Evolutionary conservation across 2,888 invertebrate genomes (phyloP).

Genomic region (Idaea straminata): DNA sequence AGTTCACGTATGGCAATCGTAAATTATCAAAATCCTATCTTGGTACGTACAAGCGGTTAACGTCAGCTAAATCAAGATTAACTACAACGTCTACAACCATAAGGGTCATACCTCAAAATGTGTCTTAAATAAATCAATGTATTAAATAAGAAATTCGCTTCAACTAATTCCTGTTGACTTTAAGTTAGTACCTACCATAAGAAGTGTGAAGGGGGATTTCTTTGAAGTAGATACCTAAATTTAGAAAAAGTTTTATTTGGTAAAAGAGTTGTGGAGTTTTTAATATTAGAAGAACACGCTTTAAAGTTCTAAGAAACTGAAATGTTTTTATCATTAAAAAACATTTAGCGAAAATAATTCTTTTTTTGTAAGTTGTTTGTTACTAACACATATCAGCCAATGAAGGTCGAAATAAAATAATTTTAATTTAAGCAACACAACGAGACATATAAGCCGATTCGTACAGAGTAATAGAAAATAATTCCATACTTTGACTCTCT

Average conservation of each 20-base stretch:
- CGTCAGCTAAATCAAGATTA: conserved; percentile 74
- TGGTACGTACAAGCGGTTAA: conserved; percentile 54
- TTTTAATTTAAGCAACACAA: too few species aligned
- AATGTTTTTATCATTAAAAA: too few species aligned
- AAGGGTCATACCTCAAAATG: conserved; percentile 67
- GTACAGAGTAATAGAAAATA: too few species aligned
- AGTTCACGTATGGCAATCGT: conserved; percentile 52
- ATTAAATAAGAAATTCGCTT: conserved; percentile 67
- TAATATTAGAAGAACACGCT: neutral
- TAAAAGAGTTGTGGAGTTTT: conserved; percentile 27
- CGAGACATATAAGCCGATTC: too few species aligned
- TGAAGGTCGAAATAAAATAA: too few species aligned
- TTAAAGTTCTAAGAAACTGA: neutral
- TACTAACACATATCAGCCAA: too few species aligned
- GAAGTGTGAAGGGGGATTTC: neutral
- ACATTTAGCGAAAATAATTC: too few species aligned
- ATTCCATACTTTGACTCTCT: too few species aligned
- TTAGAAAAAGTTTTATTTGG: conserved; percentile 28
- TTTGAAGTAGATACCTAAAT: conserved; percentile 3
- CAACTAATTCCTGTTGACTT: conserved; percentile 63
- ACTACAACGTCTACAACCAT: conserved; percentile 59
- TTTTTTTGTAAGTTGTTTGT: too few species aligned
- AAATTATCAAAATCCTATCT: conserved; percentile 62
- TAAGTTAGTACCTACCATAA: conserved; percentile 51
- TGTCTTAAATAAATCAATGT: conserved; percentile 69